Conservation (phyloP, 64 coral and sea anemone genomes). For the Montipora foliosa region DNA sequence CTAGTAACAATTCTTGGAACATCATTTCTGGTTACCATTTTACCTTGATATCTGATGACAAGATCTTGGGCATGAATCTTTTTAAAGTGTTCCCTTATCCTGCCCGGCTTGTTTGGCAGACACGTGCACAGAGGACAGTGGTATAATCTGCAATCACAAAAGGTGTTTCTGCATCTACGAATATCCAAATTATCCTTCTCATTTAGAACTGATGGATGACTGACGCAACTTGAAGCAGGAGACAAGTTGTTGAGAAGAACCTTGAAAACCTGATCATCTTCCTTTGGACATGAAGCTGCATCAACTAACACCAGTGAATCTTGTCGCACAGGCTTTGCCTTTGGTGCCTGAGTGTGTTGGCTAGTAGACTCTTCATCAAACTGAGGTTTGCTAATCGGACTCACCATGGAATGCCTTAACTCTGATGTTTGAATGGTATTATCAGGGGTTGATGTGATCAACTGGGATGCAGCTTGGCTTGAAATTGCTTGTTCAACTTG, state of each 20-base stretch:
- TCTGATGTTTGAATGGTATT: neutral
- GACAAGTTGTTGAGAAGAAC: slow-evolving; percentile 70
- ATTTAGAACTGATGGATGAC: slow-evolving; percentile 78
- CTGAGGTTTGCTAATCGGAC: slow-evolving; percentile 16
- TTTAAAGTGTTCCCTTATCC: slow-evolving; percentile 93
- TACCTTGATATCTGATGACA: slow-evolving; percentile 88
- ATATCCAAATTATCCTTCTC: slow-evolving; percentile 57
- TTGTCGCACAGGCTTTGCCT: slow-evolving; percentile 61
- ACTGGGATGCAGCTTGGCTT: neutral
- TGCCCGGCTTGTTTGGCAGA: slow-evolving; percentile 90
- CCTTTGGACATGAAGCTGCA: slow-evolving; percentile 14
- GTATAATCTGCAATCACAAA: slow-evolving; percentile 92
- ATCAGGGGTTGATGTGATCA: slow-evolving; percentile 13
- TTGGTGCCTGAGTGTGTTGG: slow-evolving; percentile 24
- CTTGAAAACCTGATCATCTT: slow-evolving; percentile 86
- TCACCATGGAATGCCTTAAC: neutral
- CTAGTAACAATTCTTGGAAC: neutral
- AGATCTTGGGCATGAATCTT: slow-evolving; percentile 89
- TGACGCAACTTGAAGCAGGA: slow-evolving; percentile 56
- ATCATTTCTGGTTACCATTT: neutral
- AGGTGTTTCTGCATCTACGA: slow-evolving; percentile 77
- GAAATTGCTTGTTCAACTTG: neutral
- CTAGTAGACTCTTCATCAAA: neutral
- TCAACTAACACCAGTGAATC: slow-evolving; percentile 67
- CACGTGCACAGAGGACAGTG: slow-evolving; percentile 94